Conservation (phyloP, 1,140 invertebrate species). For the Helicoverpa armigera region DNA sequence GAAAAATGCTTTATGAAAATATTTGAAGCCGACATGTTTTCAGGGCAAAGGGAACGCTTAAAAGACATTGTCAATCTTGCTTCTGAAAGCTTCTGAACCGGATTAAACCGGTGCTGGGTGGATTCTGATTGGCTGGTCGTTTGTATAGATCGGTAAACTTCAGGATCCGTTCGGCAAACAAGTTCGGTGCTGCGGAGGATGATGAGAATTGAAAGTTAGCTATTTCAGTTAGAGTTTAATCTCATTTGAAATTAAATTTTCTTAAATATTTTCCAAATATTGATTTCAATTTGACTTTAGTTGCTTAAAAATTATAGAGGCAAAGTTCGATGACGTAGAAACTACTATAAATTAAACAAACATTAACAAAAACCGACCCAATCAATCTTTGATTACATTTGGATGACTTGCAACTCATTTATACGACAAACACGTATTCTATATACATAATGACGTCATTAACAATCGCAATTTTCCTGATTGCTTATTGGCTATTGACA, state of each 20-base stretch:
- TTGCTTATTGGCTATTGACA: conserved; percentile 12
- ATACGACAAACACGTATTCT: not conserved
- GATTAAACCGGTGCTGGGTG: conserved; percentile 11
- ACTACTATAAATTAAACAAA: no score
- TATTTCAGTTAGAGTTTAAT: not conserved
- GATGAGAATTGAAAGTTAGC: not conserved
- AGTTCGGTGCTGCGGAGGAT: not conserved
- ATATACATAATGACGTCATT: not conserved
- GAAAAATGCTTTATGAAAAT: conserved; percentile 38
- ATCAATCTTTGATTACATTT: not conserved
- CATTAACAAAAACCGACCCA: no score
- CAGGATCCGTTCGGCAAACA: conserved; percentile 14
- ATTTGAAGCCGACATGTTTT: conserved; percentile 4
- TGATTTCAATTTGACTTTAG: no score
- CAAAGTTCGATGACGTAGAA: no score
- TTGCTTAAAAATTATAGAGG: no score
- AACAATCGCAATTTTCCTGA: conserved; percentile 3
- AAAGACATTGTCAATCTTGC: conserved; percentile 4
- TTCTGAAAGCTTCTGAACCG: not conserved
- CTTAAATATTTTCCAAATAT: no score
- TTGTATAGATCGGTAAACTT: not conserved
- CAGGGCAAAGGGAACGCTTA: conserved; percentile 1
- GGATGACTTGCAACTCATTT: conserved; percentile 27
- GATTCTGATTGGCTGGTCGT: conserved; percentile 19
- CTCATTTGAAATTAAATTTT: no score